These are phyloP conservation scores for Ramphastos sulfuratus DNA, from an alignment of 2,113 vertebrate species.

Conservation along the genomic window DNA sequence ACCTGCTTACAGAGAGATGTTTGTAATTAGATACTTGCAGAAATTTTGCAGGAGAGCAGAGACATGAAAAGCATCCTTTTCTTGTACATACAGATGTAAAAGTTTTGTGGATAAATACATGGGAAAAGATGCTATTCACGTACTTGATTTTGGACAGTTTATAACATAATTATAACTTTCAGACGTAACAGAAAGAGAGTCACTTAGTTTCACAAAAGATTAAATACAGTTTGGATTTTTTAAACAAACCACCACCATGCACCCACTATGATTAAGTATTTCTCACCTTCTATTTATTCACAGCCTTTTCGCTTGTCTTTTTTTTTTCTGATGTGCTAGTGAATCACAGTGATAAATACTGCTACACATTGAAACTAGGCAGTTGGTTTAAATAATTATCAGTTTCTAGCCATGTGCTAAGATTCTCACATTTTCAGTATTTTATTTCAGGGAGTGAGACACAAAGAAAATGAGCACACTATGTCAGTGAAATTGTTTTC, in stretches of 20 bases:
- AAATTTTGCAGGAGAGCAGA: background rate
- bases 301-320: background rate
- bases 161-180: background rate
- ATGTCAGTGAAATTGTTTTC: background rate
- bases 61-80: background rate
- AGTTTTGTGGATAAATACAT: background rate
- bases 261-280: background rate
- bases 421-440: background rate
- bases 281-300: slow-evolving; percentile 7
- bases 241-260: background rate
- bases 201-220: background rate
- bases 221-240: background rate
- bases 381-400: slow-evolving; percentile 23
- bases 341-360: background rate
- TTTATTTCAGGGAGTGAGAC: background rate
- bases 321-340: background rate
- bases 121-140: background rate
- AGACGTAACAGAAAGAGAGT: background rate
- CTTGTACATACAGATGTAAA: background rate
- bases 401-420: background rate
- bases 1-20: background rate
- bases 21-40: background rate
- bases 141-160: background rate
- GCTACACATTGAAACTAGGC: background rate
- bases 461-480: background rate